These are phyloP conservation scores for Eupeodes latifasciatus DNA, from an alignment of 2,888 invertebrate species.

Conservation along the genomic window DNA sequence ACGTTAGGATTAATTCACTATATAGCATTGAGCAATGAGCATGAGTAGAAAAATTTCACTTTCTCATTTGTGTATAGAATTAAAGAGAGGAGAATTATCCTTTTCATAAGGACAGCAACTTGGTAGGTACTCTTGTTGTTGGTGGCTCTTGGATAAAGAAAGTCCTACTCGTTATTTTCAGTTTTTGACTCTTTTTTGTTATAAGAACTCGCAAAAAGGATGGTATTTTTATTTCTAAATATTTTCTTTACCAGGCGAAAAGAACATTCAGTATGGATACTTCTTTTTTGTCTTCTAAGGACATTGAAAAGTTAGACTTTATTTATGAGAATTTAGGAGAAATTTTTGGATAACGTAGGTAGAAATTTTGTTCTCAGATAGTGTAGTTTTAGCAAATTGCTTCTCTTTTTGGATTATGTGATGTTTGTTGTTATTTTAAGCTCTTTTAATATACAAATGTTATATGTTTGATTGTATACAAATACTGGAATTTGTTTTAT, in stretches of 20 bases:
- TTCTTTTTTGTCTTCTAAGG: background rate
- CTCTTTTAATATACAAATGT: too few relatives aligned
- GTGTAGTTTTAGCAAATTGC: background rate
- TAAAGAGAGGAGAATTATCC: constrained; percentile 50
- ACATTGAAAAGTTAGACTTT: background rate
- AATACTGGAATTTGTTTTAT: too few relatives aligned
- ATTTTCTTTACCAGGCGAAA: constrained; percentile 75
- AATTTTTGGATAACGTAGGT: background rate
- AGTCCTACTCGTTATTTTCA: background rate
- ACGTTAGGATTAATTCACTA: constrained; percentile 15
- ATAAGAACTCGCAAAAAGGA: constrained; percentile 51
- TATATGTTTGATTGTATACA: too few relatives aligned
- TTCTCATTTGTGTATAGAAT: constrained; percentile 37
- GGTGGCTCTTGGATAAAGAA: background rate
- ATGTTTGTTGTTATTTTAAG: too few relatives aligned
- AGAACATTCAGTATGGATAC: constrained; percentile 52
- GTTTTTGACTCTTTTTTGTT: constrained; percentile 64
- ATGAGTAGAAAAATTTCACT: constrained; percentile 54
- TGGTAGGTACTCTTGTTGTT: background rate
- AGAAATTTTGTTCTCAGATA: background rate
- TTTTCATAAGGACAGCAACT: background rate
- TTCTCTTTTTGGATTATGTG: too few relatives aligned
- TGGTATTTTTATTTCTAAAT: constrained; percentile 77
- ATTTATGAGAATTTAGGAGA: background rate
- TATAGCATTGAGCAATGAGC: constrained; percentile 16